Base-by-base conservation (phyloP, 2,113 vertebrate species). In the Symphodus melops region DNA sequence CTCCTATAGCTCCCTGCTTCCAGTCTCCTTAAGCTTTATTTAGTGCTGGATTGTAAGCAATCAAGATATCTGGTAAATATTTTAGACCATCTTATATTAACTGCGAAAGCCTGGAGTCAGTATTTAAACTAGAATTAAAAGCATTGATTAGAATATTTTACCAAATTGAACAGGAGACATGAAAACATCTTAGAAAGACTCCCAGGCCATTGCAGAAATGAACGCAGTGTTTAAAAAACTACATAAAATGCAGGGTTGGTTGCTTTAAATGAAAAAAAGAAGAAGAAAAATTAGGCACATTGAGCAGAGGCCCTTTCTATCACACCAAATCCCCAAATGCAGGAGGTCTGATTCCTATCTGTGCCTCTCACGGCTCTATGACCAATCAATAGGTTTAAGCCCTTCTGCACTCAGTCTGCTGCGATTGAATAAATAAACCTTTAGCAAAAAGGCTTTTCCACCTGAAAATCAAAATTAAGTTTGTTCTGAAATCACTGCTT, bases 371-470 rank as follows among this genome's bases (percentile, higher is more conserved):
- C 80, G 20, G 69, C 58, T 82, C 71, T 79, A 72, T 84, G 68
- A 81, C 72, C 72, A 51, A 82, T 86, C 82, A 80, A 85, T 88
- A 85, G 19, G 0, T 70, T 72, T 80, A 77, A 82, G 77, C 54
- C 55, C 28, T 61, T 79, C 72, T 67, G 74, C 69, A 37, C 53
- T 64, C 42, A 1, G 60, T 48, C 23, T 2, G 7, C 20, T 8
- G 28, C 41, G 49, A 62, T 49, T 9, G 39, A 80, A 77, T 54
- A 52, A 74, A 76, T 48, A 46, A 19, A 73, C 51, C 83, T 36
- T 52, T 68, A 67, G 54, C 53, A 48, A 17, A 28, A 55, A 10
- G 39, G 58, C 52, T 55, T 85, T 81, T 68, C 56, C 56, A 28
- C 25, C 53, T 72, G 42, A 79, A 78, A 77, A 56, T 75, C 63